Base-by-base conservation (phyloP, 2,113 vertebrate species). In the Scatophagus argus region DNA sequence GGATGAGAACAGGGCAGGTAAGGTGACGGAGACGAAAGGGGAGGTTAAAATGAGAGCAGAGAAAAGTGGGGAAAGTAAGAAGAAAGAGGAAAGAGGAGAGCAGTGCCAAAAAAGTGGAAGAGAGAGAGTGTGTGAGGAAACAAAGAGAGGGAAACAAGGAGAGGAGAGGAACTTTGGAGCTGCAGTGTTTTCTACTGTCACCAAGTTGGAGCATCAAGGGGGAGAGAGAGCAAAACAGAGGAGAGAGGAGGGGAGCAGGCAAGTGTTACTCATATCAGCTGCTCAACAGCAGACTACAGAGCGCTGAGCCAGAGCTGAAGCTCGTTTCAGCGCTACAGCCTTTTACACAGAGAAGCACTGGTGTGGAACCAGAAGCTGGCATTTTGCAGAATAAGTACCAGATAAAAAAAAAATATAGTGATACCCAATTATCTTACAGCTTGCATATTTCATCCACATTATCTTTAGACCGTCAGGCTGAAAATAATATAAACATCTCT, bases 181-280 rank as follows among this genome's bases (percentile, higher is more conserved):
- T 47, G 58, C 43, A 39, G 62, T 25, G 41, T 74, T 64, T 72
- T 52, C 39, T 60, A 16, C 59, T 74, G 81, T 63, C 29, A 67
- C 60, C 14, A 36, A 84, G 64, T 59, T 3, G 10, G 31, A 80
- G 64, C 61, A 74, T 74, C 25, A 29, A 38, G 68, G 39, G 58
- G 41, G 51, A 47, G 65, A 51, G 27, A 61, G 51, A 66, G 79
- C 0, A 27, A 60, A 61, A 74, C 14, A 55, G 60, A 19, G 25
- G 56, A 58, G 49, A 58, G 65, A 52, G 55, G 52, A 56, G 34
- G 54, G 55, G 71, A 64, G 38, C 5, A 25, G 58, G 56, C 39
- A 79, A 65, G n/a, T 27, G 78, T 55, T 82, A 10, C 68, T 83
- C 43, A 52, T 88, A 87, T 86, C 88, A 88, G 84, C 80, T 55